Conservation (phyloP, 2,888 invertebrate species). For the Malacosoma neustria region DNA sequence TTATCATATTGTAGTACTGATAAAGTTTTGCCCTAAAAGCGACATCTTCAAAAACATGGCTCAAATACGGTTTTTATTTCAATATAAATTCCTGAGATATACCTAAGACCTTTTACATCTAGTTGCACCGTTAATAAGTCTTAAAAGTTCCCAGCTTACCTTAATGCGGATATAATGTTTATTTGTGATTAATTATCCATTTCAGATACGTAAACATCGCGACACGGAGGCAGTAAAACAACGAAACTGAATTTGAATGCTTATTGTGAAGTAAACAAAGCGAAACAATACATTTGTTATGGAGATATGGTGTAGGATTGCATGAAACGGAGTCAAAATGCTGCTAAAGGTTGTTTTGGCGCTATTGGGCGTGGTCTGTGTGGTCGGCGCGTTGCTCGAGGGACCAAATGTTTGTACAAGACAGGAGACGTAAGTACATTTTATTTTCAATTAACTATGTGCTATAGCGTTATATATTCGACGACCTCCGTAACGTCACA, state of each 20-base stretch:
- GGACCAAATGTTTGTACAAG: constrained; percentile 88
- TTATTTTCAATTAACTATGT: too few relatives aligned
- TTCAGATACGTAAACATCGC: constrained; percentile 11
- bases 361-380: constrained; percentile 28
- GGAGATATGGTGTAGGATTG: constrained; percentile 35
- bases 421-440: constrained; percentile 81
- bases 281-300: constrained; percentile 57
- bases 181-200: constrained; percentile 4
- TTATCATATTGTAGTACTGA: too few relatives aligned
- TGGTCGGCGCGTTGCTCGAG: constrained; percentile 57
- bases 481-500: too few relatives aligned
- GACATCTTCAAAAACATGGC: too few relatives aligned
- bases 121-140: too few relatives aligned
- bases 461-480: too few relatives aligned
- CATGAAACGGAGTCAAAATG: constrained; percentile 40
- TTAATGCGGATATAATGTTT: neutral
- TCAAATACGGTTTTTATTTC: too few relatives aligned
- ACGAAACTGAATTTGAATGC: constrained; percentile 28
- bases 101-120: too few relatives aligned
- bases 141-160: too few relatives aligned
- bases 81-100: too few relatives aligned
- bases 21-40: too few relatives aligned
- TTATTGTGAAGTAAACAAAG: constrained; percentile 31
- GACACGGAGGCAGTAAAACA: constrained; percentile 12
- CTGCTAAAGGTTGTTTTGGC: constrained; percentile 41